These are phyloP conservation scores for Empis livida DNA, from an alignment of 2,888 invertebrate species.

Conservation along the genomic window DNA sequence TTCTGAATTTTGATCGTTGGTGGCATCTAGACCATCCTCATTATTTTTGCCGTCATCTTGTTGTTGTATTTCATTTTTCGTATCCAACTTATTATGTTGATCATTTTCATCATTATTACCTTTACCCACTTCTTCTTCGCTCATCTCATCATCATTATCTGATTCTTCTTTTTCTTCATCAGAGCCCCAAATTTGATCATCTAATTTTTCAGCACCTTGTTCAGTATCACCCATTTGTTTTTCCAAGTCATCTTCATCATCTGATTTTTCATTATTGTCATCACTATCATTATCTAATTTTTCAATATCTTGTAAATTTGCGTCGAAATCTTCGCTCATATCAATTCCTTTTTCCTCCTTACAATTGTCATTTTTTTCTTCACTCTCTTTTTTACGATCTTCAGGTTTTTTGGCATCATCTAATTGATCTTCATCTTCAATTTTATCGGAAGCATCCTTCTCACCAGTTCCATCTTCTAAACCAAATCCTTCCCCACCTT, in stretches of 20 bases:
- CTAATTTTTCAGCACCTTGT: conserved; percentile 68
- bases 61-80: conserved; percentile 41
- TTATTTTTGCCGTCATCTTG: conserved; percentile 43
- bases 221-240: conserved; percentile 96
- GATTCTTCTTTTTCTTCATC: conserved; percentile 64
- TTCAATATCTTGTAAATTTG: conserved; percentile 48
- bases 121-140: conserved; percentile 49
- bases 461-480: conserved; percentile 84
- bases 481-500: conserved; percentile 64
- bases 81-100: conserved; percentile 33
- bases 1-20: conserved; percentile 23
- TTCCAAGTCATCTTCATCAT: conserved; percentile 69
- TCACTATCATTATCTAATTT: conserved; percentile 44
- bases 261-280: conserved; percentile 45
- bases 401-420: conserved; percentile 74
- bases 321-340: conserved; percentile 93
- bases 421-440: conserved; percentile 77
- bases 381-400: conserved; percentile 49
- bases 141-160: conserved; percentile 40
- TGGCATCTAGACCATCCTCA: conserved; percentile 36
- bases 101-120: conserved; percentile 67
- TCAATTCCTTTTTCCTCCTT: conserved; percentile 87
- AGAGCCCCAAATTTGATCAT: conserved; percentile 72
- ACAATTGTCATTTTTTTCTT: conserved; percentile 51
- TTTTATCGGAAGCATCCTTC: conserved; percentile 85